Conservation (phyloP, 2,888 invertebrate genomes). For the Harmothoe impar region DNA sequence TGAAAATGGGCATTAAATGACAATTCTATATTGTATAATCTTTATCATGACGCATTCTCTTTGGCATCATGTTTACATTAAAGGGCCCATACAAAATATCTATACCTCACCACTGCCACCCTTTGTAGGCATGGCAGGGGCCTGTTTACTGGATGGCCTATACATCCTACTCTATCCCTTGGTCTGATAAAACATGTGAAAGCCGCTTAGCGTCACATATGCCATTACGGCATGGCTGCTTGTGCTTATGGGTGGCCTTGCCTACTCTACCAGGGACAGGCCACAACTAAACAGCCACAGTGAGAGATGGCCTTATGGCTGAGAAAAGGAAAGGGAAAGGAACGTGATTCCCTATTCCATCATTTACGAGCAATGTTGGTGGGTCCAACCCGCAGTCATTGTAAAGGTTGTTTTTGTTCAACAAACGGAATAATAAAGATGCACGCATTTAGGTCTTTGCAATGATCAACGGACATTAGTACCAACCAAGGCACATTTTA, state of each 20-base stretch:
- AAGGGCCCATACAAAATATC: not conserved
- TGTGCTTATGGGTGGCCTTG: not conserved
- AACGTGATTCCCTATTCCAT: not conserved
- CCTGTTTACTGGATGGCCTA: not conserved
- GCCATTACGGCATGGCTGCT: slow-evolving; percentile 50
- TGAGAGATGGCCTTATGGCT: not conserved
- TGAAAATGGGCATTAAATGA: no score
- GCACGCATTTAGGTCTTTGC: no score
- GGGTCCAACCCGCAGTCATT: not conserved
- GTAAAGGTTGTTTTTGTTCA: no score
- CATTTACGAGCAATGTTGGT: not conserved
- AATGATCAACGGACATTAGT: no score
- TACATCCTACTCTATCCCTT: not conserved
- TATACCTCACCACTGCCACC: not conserved
- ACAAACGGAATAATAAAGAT: no score
- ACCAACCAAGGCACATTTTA: no score
- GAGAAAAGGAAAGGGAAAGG: slow-evolving; percentile 11
- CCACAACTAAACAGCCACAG: not conserved
- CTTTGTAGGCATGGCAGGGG: not conserved
- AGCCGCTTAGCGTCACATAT: slow-evolving; percentile 60
- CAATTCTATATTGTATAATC: no score
- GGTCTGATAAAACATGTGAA: slow-evolving; percentile 42
- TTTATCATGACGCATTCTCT: no score
- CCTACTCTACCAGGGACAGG: not conserved
- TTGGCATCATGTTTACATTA: not conserved